Evolutionary conservation across 2,888 invertebrate species (phyloP).

Genomic region (Gnatocerus cornutus): DNA sequence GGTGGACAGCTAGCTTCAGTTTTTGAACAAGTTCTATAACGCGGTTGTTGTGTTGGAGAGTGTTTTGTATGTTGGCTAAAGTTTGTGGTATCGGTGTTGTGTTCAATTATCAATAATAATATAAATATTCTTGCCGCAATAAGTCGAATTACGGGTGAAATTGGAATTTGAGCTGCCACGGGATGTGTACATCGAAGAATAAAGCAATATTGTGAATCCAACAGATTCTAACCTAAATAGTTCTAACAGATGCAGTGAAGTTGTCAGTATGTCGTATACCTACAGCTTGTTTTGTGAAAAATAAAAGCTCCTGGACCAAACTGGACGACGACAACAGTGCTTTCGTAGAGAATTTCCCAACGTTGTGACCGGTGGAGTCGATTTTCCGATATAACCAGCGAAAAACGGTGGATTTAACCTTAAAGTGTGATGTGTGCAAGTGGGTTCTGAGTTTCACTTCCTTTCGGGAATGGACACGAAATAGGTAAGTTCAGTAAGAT

Average conservation of each 20-base stretch:
- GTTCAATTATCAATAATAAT: constrained; percentile 41
- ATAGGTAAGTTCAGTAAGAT: constrained; percentile 36
- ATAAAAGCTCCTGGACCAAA: constrained; percentile 2
- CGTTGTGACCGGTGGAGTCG: constrained; percentile 7
- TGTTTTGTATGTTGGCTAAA: constrained; percentile 41
- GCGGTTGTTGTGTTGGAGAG: constrained; percentile 45
- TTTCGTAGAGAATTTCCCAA: neutral
- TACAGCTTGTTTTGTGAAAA: constrained; percentile 23
- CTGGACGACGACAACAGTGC: constrained; percentile 20
- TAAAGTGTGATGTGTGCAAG: constrained; percentile 42
- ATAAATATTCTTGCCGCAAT: constrained; percentile 5
- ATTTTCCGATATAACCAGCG: neutral
- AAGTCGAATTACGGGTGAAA: neutral
- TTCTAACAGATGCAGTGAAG: constrained; percentile 43
- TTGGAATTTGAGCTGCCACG: constrained; percentile 9
- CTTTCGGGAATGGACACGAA: constrained; percentile 40
- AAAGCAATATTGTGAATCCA: constrained; percentile 22
- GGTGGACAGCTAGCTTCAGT: constrained; percentile 50
- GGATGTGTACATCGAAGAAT: constrained; percentile 28
- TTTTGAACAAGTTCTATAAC: constrained; percentile 49
- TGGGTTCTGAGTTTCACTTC: constrained; percentile 45
- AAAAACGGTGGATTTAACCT: constrained; percentile 36
- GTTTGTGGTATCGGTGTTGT: constrained; percentile 47
- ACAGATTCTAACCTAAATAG: constrained; percentile 48
- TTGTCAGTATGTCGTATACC: constrained; percentile 38